These are phyloP conservation scores for Nothoprocta perdicaria DNA, from an alignment of 2,113 vertebrate genomes.

Conservation along the genomic window DNA sequence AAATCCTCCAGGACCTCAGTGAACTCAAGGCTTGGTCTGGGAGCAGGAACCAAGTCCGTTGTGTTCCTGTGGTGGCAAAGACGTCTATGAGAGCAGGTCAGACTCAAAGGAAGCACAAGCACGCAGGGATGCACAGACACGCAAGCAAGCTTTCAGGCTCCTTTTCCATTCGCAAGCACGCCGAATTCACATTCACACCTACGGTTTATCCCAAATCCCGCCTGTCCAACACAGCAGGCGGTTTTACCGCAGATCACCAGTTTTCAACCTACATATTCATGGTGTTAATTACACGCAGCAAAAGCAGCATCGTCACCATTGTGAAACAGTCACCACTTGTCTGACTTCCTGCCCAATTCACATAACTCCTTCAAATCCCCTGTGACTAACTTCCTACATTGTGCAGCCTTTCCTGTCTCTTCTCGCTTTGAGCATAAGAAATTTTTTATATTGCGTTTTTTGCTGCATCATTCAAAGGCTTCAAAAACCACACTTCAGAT, in stretches of 20 bases:
- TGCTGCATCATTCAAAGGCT: constrained; percentile 53
- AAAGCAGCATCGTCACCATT: accelerated
- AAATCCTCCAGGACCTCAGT: neutral
- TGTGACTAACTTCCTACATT: neutral
- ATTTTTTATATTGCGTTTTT: neutral
- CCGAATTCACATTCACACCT: neutral
- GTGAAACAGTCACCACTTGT: neutral
- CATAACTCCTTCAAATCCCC: neutral
- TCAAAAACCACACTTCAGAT: neutral
- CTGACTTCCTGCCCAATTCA: neutral
- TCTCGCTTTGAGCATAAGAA: neutral
- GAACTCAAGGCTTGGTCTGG: neutral
- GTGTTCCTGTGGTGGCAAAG: neutral
- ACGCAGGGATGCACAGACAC: accelerated
- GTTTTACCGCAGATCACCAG: neutral
- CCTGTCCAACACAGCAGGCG: neutral
- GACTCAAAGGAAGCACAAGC: neutral
- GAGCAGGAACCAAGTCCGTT: accelerated
- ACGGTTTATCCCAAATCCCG: neutral
- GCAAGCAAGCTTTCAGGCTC: neutral
- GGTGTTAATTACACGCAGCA: neutral
- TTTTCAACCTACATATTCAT: accelerated
- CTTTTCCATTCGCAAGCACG: neutral
- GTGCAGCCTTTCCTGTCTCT: neutral
- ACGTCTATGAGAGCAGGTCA: accelerated